Base-by-base conservation (phyloP, 2,888 invertebrate species). In the Sesamia inferens region DNA sequence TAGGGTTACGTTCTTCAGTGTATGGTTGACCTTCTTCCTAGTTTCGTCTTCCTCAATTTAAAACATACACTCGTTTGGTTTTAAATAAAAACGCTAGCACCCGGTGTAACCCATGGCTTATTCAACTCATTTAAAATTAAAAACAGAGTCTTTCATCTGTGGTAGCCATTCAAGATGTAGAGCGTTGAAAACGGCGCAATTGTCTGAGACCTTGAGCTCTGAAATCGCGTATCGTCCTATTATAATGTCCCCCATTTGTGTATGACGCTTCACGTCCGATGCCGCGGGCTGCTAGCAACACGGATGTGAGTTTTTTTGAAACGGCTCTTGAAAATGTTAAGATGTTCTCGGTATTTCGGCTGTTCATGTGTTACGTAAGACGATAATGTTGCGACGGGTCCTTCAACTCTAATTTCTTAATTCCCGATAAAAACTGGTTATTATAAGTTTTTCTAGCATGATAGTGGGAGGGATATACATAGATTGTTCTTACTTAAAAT, bases 171-270 rank as follows among this genome's bases (percentile, higher is more conserved):
- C 84, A 81, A 85, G 86, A 88, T 79, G 86, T 85, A 83, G 81
- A 84, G 78, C 81, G 81, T 87, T 84, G 76, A 86, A 83, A 90
- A 89, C 86, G 87, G 87, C 86, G 90, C 91, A 91, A 91, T 90
- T 76, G 89, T 86, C 76, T 77, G 79, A 74, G 88, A 87, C 88
- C 89, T 91, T 91, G 90, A 87, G 89, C 81, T 82, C 78, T 87
- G 78, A 87, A 88, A 87, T 89, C 88, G 88, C 86, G 83, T 88
- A 88, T 89, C 83, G 85, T 86, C 87, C 88, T 88, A 85, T 90
- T 89, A 89, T 88, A 82, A 85, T 83, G 85, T 85, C 82, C 84
- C 84, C 85, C 84, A 88, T 90, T 91, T 89, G 88, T 76, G 84
- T 85, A 74, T 86, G 87, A 87, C 86, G 82, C 83, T 73, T 72